These are phyloP conservation scores for Erpobdella octoculata DNA, from an alignment of 2,888 invertebrate species.

Conservation along the genomic window DNA sequence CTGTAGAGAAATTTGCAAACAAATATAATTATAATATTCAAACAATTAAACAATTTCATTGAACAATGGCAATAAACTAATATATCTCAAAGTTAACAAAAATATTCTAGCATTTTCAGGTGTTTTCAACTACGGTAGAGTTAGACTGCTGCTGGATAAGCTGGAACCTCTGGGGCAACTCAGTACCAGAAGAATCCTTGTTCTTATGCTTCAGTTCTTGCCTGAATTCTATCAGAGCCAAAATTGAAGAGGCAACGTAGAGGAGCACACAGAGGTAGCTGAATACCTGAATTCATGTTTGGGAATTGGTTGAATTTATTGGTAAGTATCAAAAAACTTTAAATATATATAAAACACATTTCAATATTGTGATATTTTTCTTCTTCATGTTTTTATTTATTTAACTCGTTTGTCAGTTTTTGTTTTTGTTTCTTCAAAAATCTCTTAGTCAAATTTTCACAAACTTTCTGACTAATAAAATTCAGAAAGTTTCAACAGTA, in stretches of 20 bases:
- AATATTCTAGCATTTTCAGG: background rate
- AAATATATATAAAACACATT: background rate
- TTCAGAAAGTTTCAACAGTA: too few species aligned
- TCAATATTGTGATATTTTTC: background rate
- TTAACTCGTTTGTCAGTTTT: too few species aligned
- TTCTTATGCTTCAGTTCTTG: background rate
- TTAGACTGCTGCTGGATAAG: conserved; percentile 7
- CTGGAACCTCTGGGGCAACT: conserved; percentile 6
- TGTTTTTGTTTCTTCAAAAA: too few species aligned
- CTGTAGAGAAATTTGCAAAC: too few species aligned
- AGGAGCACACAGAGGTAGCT: conserved; percentile 1
- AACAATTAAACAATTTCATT: too few species aligned
- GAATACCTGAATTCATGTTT: background rate
- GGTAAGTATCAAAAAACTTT: background rate
- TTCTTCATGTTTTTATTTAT: too few species aligned
- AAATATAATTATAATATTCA: too few species aligned
- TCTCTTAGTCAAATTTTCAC: too few species aligned
- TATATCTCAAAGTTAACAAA: too few species aligned
- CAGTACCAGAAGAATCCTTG: background rate
- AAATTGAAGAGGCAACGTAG: background rate
- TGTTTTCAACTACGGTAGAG: background rate
- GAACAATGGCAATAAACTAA: too few species aligned
- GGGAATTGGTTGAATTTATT: background rate
- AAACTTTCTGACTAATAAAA: too few species aligned
- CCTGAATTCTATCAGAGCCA: background rate